phyloP scores from a whole-genome alignment of 2,113 vertebrate species.

The Rhinolophus sinicus region DNA sequence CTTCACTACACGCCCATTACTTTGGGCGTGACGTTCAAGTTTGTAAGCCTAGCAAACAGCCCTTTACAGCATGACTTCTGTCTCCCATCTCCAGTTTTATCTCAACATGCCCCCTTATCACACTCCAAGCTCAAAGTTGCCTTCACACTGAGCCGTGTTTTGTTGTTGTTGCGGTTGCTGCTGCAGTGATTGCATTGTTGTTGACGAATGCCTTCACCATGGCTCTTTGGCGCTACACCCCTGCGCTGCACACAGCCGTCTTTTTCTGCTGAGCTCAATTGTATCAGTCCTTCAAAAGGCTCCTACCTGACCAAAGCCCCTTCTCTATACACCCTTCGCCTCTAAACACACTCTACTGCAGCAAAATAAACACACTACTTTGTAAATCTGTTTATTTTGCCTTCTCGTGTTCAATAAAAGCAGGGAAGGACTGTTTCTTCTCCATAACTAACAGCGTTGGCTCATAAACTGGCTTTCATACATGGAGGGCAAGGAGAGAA shows the following conservation, averaged over 20 bases:
- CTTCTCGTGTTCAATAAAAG: background rate
- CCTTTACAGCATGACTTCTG: background rate
- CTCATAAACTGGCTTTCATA: background rate
- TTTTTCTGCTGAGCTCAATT: background rate
- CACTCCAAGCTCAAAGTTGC: background rate
- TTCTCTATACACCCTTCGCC: background rate
- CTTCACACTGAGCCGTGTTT: background rate
- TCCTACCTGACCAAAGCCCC: background rate
- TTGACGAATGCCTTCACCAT: background rate
- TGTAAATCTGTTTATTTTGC: background rate
- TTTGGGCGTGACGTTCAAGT: background rate
- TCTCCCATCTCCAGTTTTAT: background rate
- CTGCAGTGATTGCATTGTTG: too few species aligned
- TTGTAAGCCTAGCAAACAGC: background rate
- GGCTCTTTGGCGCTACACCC: background rate
- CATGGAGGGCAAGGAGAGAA: background rate
- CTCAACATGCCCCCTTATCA: background rate
- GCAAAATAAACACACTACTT: background rate
- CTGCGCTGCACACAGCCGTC: background rate
- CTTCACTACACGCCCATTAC: background rate
- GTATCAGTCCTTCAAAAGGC: background rate
- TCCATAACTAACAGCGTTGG: background rate
- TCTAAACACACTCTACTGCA: background rate
- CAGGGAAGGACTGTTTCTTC: background rate
- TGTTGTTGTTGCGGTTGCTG: background rate